phyloP scores from a whole-genome alignment of 2,888 invertebrate genomes.

The Clistopyga incitator region DNA sequence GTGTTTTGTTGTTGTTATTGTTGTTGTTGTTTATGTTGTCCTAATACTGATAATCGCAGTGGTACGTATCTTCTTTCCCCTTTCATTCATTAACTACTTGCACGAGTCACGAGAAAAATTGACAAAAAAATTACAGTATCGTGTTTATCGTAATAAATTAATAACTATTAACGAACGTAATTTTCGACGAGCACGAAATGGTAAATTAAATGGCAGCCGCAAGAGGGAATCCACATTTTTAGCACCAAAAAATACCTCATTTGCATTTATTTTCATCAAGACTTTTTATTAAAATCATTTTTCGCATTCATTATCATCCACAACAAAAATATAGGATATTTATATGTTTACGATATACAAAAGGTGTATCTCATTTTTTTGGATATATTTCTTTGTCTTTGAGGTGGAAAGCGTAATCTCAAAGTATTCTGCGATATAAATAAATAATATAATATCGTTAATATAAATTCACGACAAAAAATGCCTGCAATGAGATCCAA shows the following conservation, averaged over 20 bases:
- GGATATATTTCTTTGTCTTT: background rate
- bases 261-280: background rate
- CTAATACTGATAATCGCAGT: constrained; percentile 66
- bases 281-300: constrained; percentile 2
- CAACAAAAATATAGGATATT: background rate
- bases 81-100: constrained; percentile 11
- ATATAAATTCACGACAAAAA: background rate
- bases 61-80: constrained; percentile 12
- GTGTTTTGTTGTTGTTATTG: constrained; percentile 27
- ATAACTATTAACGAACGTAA: background rate
- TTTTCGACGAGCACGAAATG: background rate
- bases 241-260: background rate
- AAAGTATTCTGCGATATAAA: background rate
- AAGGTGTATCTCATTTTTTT: background rate
- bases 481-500: constrained; percentile 2
- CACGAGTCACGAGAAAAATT: constrained; percentile 29
- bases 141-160: background rate
- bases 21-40: constrained; percentile 34
- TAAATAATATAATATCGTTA: background rate
- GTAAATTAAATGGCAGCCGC: constrained; percentile 7
- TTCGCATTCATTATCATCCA: background rate
- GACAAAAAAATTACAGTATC: background rate
- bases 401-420: background rate
- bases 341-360: background rate
- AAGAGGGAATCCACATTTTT: background rate